These are phyloP conservation scores for Platyscapa corneri DNA, from an alignment of 1,140 invertebrate genomes.

Conservation along the genomic window DNA sequence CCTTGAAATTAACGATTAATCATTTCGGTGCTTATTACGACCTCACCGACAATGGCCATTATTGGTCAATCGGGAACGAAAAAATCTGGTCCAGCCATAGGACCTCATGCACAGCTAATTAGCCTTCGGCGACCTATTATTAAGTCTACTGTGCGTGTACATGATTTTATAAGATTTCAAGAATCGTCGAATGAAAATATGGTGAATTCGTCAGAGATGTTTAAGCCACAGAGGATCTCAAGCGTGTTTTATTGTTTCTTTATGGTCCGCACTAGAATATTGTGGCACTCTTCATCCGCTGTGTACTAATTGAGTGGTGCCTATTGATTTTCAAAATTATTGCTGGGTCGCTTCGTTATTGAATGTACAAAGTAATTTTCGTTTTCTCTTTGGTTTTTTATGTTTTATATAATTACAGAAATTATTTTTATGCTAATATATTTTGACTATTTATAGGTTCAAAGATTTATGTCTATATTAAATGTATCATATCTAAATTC, in stretches of 20 bases:
- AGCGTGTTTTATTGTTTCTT: constrained; percentile 37
- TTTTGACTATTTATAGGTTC: too few species aligned
- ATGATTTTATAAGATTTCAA: not conserved
- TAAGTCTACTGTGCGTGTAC: not conserved
- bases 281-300: not conserved
- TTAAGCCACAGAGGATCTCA: not conserved
- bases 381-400: constrained; percentile 3
- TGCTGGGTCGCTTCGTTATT: not conserved
- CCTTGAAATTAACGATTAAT: constrained; percentile 54
- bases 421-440: too few species aligned
- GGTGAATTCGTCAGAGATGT: not conserved
- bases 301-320: not conserved
- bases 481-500: too few species aligned
- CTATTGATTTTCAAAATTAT: constrained; percentile 27
- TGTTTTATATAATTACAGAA: not conserved
- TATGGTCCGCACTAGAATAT: not conserved
- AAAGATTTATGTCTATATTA: too few species aligned
- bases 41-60: not conserved
- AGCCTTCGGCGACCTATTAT: not conserved
- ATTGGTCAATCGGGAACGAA: constrained; percentile 20
- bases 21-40: constrained; percentile 4
- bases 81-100: not conserved
- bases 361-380: not conserved
- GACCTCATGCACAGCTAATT: not conserved
- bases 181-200: not conserved